These are phyloP conservation scores for Chrysoperla carnea DNA, from an alignment of 1,140 invertebrate genomes.

Conservation along the genomic window DNA sequence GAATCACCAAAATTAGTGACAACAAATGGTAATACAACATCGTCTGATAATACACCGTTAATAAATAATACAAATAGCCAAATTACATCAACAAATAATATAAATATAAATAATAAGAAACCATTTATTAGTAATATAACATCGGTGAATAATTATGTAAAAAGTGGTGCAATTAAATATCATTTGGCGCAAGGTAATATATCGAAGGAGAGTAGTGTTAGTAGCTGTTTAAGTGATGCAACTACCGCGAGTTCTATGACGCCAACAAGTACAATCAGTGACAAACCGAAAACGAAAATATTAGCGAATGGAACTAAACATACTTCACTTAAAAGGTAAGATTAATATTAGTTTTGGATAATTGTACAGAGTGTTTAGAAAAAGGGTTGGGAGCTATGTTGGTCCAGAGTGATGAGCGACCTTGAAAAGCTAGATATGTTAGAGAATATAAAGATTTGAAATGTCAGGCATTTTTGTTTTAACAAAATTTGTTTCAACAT, in stretches of 20 bases:
- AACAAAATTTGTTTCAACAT: too few relatives aligned
- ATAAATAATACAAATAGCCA: neutral
- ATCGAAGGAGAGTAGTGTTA: conserved; percentile 34
- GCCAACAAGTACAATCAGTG: conserved; percentile 31
- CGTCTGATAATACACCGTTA: conserved; percentile 2
- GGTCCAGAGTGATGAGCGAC: too few relatives aligned
- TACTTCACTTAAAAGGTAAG: conserved; percentile 39
- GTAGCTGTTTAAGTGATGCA: conserved; percentile 32
- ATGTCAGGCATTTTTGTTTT: too few relatives aligned
- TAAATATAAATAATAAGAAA: too few relatives aligned
- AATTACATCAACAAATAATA: neutral
- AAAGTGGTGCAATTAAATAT: neutral
- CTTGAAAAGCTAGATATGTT: too few relatives aligned
- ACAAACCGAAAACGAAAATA: conserved; percentile 35
- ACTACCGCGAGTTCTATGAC: conserved; percentile 30
- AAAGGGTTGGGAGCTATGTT: too few relatives aligned
- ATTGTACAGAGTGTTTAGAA: too few relatives aligned
- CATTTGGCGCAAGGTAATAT: neutral
- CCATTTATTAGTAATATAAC: neutral
- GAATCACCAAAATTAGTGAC: neutral
- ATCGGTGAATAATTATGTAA: neutral
- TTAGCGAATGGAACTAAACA: conserved; percentile 37
- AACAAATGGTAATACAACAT: neutral
- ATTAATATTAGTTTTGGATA: neutral
- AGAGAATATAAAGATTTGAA: too few relatives aligned